phyloP scores from a whole-genome alignment of 2,888 invertebrate species.

The Thera britannica region DNA sequence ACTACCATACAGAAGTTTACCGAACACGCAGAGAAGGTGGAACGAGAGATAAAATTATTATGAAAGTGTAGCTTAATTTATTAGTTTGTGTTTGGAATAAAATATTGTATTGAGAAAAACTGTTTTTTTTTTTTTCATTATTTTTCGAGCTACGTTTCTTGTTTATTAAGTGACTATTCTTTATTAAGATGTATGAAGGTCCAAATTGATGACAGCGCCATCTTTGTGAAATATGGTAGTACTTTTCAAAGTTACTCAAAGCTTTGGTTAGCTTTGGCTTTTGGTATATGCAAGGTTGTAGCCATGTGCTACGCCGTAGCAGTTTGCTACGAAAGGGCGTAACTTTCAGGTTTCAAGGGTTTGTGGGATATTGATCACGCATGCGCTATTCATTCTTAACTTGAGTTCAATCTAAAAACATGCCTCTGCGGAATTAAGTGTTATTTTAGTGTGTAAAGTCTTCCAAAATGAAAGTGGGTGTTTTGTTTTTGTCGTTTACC shows the following conservation, averaged over 20 bases:
- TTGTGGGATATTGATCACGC: constrained; percentile 74
- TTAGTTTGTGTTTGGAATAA: constrained; percentile 16
- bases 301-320: constrained; percentile 23
- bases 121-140: background rate
- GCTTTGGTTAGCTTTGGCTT: background rate
- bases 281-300: constrained; percentile 15
- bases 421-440: constrained; percentile 46
- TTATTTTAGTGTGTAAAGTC: constrained; percentile 30
- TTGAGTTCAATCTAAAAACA: constrained; percentile 55
- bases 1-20: constrained; percentile 52
- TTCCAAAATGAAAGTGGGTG: constrained; percentile 62
- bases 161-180: background rate
- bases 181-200: background rate
- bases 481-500: constrained; percentile 58
- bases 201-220: constrained; percentile 33
- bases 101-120: constrained; percentile 11
- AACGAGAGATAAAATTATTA: constrained; percentile 53
- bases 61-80: constrained; percentile 13
- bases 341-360: constrained; percentile 24
- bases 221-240: constrained; percentile 22
- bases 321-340: constrained; percentile 38
- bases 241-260: constrained; percentile 1
- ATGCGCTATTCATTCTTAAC: constrained; percentile 55
- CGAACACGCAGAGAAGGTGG: constrained; percentile 47
- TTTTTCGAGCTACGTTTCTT: background rate